Evolutionary conservation across 1,140 invertebrate genomes (phyloP), one percentile per base, ranked within the genome.

Genomic region (Asbolus verrucosus): DNA sequence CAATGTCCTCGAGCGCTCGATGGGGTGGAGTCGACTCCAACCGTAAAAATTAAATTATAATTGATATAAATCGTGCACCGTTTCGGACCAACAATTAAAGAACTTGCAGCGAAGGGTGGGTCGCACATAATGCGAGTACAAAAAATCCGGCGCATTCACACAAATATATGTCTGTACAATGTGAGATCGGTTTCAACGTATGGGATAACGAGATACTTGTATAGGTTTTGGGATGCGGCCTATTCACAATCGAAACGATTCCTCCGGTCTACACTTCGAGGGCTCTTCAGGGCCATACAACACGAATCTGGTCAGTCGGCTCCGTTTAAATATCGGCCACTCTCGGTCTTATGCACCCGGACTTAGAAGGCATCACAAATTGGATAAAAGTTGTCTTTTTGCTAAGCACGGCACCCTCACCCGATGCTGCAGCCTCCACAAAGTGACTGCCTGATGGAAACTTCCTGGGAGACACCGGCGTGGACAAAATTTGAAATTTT

Each of bases 141-240:
- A 54, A 54, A 54, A 54, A 54, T 27, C 21, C 14, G 27, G 14
- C 15, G 46, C 46, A 54, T 54, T 54, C 46, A 54, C 19, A 9
- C 24, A 9, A 54, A 54, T 36, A 36, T 54, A 54, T 54, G 27
- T 54, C 21, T 54, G 46, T 54, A 54, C 46, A 54, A 54, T 54
- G 21, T 54, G 61, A 62, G 61, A 63, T 63, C 61, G 61, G 61
- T 63, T 63, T 63, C 61, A 63, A 63, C 31, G 31, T 38, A 39
- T 38, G 39, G 61, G 61, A 71, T 71, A 71, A 71, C 70, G 70
- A 71, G 70, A 71, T 71, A 71, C 70, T 71, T 71, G 70, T 71
- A 71, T 71, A 71, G 70, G 70, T 68, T 71, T 71, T 61, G 65
- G 65, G 65, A 71, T 71, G 33, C 70, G 70, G 38, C 65, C 65